phyloP scores from a whole-genome alignment of 2,113 vertebrate species.

The Petroica traversi region DNA sequence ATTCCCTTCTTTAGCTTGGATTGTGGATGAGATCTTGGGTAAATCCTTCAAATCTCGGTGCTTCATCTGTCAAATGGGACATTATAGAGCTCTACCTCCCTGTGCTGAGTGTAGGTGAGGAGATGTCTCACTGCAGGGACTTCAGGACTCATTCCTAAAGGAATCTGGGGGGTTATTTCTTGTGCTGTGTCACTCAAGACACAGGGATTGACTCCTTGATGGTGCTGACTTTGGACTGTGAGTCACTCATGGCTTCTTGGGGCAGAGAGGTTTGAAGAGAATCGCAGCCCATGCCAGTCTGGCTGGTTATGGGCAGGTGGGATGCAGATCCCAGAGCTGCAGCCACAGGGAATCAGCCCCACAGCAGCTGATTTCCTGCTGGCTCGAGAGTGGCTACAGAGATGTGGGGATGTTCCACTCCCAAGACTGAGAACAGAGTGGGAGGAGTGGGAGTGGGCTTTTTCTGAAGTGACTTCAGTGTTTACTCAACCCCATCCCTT shows the following conservation, averaged over 20 bases:
- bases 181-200: neutral
- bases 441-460: conserved; percentile 22
- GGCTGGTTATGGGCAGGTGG: neutral
- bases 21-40: neutral
- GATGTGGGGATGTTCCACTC: neutral
- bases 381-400: neutral
- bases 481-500: neutral
- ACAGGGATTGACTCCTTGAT: neutral
- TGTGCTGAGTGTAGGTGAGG: neutral
- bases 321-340: neutral
- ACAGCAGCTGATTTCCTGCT: neutral
- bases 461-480: neutral
- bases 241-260: neutral
- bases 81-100: neutral
- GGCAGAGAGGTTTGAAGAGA: neutral
- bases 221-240: neutral
- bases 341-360: neutral
- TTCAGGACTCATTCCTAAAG: neutral
- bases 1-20: neutral
- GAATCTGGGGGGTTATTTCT: neutral
- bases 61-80: neutral
- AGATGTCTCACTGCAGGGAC: neutral
- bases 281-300: neutral
- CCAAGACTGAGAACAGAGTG: neutral
- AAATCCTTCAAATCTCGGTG: neutral